phyloP scores from a whole-genome alignment of 2,888 invertebrate species.

The Unio pictorum region DNA sequence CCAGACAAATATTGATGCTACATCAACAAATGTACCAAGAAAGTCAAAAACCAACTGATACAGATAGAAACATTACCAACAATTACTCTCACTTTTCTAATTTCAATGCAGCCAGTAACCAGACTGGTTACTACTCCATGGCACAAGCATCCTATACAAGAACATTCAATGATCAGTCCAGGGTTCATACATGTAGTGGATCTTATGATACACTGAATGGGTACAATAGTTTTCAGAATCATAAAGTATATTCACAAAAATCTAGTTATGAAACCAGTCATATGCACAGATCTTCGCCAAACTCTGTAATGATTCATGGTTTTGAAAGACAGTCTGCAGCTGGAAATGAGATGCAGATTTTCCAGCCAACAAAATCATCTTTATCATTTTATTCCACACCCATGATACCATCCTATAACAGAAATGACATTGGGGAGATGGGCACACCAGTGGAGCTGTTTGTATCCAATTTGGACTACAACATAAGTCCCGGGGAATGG shows the following conservation, averaged over 20 bases:
- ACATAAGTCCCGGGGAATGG: slow-evolving; percentile 79
- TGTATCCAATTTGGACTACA: slow-evolving; percentile 82
- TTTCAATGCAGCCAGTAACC: slow-evolving; percentile 21
- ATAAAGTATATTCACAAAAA: no score
- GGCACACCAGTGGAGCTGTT: slow-evolving; percentile 60
- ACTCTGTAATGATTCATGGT: no score
- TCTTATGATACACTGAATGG: no score
- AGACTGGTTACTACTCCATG: background rate
- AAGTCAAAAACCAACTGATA: slow-evolving; percentile 24
- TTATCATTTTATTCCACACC: slow-evolving; percentile 13
- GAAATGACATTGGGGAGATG: slow-evolving; percentile 26
- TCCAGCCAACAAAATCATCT: background rate
- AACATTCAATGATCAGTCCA: background rate
- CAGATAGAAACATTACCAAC: slow-evolving; percentile 16
- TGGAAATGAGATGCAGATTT: background rate
- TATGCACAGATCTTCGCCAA: no score
- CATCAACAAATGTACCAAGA: slow-evolving; percentile 57
- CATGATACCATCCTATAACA: slow-evolving; percentile 23
- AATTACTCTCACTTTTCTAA: slow-evolving; percentile 30
- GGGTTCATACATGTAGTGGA: background rate
- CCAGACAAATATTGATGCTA: slow-evolving; percentile 47
- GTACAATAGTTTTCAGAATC: no score
- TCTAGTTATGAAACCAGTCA: no score
- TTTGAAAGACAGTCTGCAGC: background rate
- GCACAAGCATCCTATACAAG: background rate